These are phyloP conservation scores for Smutsia temminckii DNA, from an alignment of 2,797 vertebrate species.

Conservation along the genomic window DNA sequence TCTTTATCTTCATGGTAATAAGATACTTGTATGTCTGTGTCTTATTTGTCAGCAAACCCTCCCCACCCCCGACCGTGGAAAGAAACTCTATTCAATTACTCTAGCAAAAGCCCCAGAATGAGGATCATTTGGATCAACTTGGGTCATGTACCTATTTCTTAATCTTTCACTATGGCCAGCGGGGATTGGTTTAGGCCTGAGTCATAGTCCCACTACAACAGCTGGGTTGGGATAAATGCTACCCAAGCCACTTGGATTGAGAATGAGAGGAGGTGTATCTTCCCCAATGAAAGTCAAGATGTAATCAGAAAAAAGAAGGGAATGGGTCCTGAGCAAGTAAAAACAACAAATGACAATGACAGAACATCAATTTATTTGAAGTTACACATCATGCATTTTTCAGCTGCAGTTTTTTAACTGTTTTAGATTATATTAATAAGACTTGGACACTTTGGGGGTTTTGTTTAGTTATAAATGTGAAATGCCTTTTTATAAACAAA, in stretches of 20 bases:
- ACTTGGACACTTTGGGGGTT: not conserved
- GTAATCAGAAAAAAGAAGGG: not conserved
- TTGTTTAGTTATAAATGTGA: not conserved
- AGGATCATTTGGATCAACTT: not conserved
- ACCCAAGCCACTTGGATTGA: not conserved
- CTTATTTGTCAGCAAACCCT: not conserved
- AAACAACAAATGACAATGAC: not conserved
- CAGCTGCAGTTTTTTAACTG: not conserved
- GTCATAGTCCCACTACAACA: not conserved
- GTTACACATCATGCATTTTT: not conserved
- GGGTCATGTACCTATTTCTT: not conserved
- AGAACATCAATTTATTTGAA: not conserved
- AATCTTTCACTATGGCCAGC: not conserved
- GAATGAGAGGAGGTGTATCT: not conserved
- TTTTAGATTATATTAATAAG: not conserved
- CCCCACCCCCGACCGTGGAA: not conserved
- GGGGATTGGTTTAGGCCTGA: not conserved
- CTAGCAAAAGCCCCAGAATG: not conserved
- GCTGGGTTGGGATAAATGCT: not conserved
- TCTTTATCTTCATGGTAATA: not conserved
- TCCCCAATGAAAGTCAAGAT: not conserved
- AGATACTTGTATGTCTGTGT: not conserved
- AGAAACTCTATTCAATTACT: not conserved
- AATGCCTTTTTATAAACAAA: conserved; percentile 7
- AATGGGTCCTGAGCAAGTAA: not conserved